A percentile compares a stretch with the other conserved stretches of the same genome.
Evolutionary conservation across 2,888 invertebrate species (phyloP).

Genomic region (Meganola albula): DNA sequence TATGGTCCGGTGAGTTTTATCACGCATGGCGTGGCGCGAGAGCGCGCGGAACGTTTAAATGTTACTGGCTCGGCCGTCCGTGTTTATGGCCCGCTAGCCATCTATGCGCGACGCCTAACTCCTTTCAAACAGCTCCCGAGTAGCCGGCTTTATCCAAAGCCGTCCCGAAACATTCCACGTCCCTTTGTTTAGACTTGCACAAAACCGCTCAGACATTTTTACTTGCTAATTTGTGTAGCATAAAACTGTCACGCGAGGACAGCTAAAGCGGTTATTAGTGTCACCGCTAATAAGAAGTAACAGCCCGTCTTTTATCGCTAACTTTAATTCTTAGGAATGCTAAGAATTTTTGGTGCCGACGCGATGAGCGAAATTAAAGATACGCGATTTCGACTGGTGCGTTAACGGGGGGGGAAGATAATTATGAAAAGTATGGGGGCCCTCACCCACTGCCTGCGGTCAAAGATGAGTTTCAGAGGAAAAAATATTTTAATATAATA

Average conservation of each 20-base stretch:
- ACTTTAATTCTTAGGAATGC: constrained; percentile 45
- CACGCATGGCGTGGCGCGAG: constrained; percentile 49
- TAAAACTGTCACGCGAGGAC: constrained; percentile 30
- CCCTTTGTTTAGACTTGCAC: constrained; percentile 29
- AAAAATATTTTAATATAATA: constrained; percentile 60
- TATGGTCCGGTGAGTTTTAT: constrained; percentile 46
- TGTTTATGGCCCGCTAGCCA: constrained; percentile 43
- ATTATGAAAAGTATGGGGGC: constrained; percentile 51
- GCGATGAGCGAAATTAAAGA: constrained; percentile 48
- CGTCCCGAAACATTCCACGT: constrained; percentile 26
- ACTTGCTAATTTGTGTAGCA: constrained; percentile 32
- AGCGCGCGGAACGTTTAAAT: constrained; percentile 68
- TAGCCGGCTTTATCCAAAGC: constrained; percentile 41
- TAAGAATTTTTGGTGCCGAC: constrained; percentile 39
- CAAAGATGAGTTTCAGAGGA: constrained; percentile 45
- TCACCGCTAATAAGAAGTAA: constrained; percentile 55
- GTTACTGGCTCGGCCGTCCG: constrained; percentile 29
- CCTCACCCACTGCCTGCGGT: constrained; percentile 35
- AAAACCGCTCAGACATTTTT: constrained; percentile 26
- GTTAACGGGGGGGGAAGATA: constrained; percentile 52
- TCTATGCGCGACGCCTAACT: constrained; percentile 47
- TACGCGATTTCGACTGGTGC: constrained; percentile 44
- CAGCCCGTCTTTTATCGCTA: constrained; percentile 38
- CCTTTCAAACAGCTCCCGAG: constrained; percentile 49
- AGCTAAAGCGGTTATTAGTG: constrained; percentile 41